Evolutionary conservation across 1,140 invertebrate genomes (phyloP), one percentile per base, ranked within the genome.

Genomic region (Habropoda laboriosa): DNA sequence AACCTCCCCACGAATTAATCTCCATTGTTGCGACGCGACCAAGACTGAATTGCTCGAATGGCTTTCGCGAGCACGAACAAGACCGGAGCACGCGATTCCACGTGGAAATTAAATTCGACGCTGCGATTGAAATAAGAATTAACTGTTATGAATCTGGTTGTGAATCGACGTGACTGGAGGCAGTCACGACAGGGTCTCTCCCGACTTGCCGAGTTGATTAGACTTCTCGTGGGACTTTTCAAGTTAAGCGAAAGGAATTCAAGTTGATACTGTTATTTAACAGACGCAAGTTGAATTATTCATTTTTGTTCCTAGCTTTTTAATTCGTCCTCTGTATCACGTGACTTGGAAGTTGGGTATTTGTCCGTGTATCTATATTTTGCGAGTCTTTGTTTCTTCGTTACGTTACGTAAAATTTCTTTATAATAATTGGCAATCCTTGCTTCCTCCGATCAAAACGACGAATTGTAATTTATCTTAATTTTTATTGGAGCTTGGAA

Each of bases 81-180:
- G 30, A 1, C 10, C 3, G 1, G 30, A 0, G 38, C 68, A 42
- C 68, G 49, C 66, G 21, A 40, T 72, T 18, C 51, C 12, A 27
- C n/a, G 38, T 49, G 30, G 71, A 51, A 47, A 61, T 73, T 73
- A 47, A 61, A 73, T 73, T 73, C 57, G 70, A 60, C 30, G 21
- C 13, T 35, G 12, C 42, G 38, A 58, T 72, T 45, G 70, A 58
- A 58, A 58, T 32, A 73, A 73, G 40, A 73, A 61, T 51, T 21
- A 45, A 60, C 30, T 30, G 55, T 45, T 47, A 45, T 45, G 38
- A 66, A 42, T 42, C 53, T 42, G 1, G 5, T n/a, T n/a, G 27
- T 3, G 24, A 27, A 57, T n/a, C 51, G 32, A 53, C 49, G n/a
- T 53, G 35, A 70, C 21, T 55, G 49, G 47, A 18, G 24, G 38